Percentiles rank a stretch among this genome's conserved stretches.
Conservation (phyloP, 1,140 invertebrate species). For the Calosoma granatense region DNA sequence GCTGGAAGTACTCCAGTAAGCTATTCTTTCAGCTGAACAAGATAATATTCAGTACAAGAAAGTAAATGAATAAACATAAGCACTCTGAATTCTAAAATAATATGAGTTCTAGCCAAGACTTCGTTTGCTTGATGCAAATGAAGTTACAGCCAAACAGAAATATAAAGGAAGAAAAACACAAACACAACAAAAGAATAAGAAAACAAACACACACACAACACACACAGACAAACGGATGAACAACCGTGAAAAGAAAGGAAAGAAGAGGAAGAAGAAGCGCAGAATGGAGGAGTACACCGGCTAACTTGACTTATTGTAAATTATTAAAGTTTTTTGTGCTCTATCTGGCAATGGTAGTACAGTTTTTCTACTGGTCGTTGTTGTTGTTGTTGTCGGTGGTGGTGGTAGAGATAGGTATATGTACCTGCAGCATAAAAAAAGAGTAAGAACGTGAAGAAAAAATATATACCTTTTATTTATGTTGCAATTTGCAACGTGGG, state of each 20-base stretch:
- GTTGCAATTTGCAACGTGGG: not conserved
- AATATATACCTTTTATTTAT: conserved; percentile 4
- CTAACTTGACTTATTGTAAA: not conserved
- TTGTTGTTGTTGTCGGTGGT: not conserved
- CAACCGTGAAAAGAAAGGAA: not conserved
- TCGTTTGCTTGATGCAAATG: not conserved
- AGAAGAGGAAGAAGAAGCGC: not conserved
- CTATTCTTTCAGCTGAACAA: not conserved
- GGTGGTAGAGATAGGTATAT: not conserved
- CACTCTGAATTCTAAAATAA: not conserved
- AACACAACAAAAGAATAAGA: too few relatives aligned
- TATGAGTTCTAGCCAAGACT: not conserved
- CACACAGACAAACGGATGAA: not conserved
- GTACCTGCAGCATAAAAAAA: not conserved
- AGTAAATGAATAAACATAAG: conserved; percentile 3
- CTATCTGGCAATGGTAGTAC: not conserved
- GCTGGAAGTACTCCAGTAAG: too few relatives aligned
- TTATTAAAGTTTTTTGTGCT: not conserved
- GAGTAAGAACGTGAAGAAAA: not conserved
- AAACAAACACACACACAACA: too few relatives aligned
- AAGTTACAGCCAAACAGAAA: not conserved
- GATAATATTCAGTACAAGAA: not conserved
- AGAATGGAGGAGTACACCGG: too few relatives aligned
- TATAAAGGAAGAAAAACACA: not conserved
- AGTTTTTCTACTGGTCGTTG: not conserved